Evolutionary conservation across 2,797 vertebrate genomes (phyloP).

Genomic region (Acipenser transmontanus): DNA sequence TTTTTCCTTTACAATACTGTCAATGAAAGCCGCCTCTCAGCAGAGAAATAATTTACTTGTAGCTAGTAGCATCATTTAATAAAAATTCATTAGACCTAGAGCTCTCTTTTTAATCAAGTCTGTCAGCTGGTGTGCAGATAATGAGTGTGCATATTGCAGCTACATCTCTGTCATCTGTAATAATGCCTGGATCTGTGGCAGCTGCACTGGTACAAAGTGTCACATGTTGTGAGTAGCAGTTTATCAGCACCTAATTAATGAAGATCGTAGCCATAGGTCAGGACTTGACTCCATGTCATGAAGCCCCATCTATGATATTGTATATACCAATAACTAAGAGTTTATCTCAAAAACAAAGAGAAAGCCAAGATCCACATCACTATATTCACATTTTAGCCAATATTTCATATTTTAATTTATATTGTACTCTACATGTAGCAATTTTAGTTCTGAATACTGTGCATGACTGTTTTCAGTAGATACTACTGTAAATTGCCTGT

Average conservation of each 20-base stretch:
- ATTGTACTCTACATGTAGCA: too few relatives aligned
- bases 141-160: constrained; percentile 25
- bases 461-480: too few relatives aligned
- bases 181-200: constrained; percentile 32
- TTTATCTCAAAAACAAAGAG: background rate
- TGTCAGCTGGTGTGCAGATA: constrained; percentile 30
- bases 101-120: constrained; percentile 29
- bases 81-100: constrained; percentile 17
- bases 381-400: too few relatives aligned
- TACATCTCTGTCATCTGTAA: constrained; percentile 28
- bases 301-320: background rate
- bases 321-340: background rate
- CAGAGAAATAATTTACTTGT: background rate
- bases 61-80: constrained; percentile 16
- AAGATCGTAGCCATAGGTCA: background rate
- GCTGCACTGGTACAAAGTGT: constrained; percentile 21
- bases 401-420: too few relatives aligned
- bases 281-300: constrained; percentile 1
- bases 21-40: too few relatives aligned
- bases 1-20: too few relatives aligned
- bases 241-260: constrained; percentile 14
- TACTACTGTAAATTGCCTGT: too few relatives aligned
- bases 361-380: background rate
- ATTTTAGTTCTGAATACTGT: too few relatives aligned
- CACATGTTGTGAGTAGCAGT: constrained; percentile 17